These are phyloP conservation scores for Copsychus sechellarum DNA, from an alignment of 2,113 vertebrate genomes.

Conservation along the genomic window DNA sequence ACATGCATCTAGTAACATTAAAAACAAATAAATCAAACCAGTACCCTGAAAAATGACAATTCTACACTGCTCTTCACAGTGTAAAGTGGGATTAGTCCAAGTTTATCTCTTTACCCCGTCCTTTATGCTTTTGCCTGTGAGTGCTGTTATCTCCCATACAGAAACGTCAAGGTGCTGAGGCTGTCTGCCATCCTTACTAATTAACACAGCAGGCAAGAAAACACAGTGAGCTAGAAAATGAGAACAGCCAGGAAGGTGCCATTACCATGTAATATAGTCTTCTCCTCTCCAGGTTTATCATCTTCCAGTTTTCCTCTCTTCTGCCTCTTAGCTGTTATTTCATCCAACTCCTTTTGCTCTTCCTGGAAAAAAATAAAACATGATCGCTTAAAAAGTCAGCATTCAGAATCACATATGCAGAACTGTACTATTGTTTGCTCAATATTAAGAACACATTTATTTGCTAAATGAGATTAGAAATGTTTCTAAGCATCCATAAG, in stretches of 20 bases:
- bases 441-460: not conserved
- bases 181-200: constrained; percentile 36
- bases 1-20: not conserved
- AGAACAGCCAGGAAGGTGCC: constrained; percentile 27
- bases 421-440: not conserved
- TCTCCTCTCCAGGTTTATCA: constrained; percentile 93
- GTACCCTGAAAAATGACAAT: not conserved
- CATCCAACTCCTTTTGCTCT: constrained; percentile 94
- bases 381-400: not conserved
- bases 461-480: not conserved
- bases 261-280: constrained; percentile 94
- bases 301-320: constrained; percentile 95
- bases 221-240: constrained; percentile 6
- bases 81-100: not conserved
- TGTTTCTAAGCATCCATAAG: not conserved
- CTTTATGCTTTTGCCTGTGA: not conserved
- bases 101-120: not conserved
- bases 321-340: constrained; percentile 96
- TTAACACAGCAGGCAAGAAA: constrained; percentile 42
- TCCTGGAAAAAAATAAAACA: constrained; percentile 78
- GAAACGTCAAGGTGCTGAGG: constrained; percentile 13
- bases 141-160: not conserved
- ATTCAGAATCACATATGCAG: not conserved
- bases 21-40: constrained; percentile 43
- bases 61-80: constrained; percentile 7